A percentile compares a stretch with the other conserved stretches of the same genome.
phyloP scores from a whole-genome alignment of 64 coral and sea anemone genomes.

The Actinia equina region DNA sequence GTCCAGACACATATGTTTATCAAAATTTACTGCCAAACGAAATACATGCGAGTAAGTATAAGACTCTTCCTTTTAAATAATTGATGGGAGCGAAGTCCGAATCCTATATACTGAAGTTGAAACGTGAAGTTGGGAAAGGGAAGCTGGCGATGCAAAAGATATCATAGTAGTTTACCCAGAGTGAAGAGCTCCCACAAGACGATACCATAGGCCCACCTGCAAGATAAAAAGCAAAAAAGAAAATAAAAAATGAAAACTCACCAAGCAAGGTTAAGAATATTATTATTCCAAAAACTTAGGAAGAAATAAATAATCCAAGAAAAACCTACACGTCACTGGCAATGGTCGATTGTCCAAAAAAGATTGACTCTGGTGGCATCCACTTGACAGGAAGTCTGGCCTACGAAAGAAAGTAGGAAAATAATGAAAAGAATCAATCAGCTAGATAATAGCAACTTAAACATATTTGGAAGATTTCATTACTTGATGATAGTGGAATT shows the following conservation, averaged over 20 bases:
- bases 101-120: too few species aligned
- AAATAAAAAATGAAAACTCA: not conserved
- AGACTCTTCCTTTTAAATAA: too few species aligned
- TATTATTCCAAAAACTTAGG: not conserved
- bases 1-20: too few species aligned
- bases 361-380: constrained; percentile 39
- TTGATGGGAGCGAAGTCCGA: too few species aligned
- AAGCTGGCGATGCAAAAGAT: too few species aligned
- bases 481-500: not conserved
- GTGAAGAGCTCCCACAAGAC: constrained; percentile 60
- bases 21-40: too few species aligned
- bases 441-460: not conserved
- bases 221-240: not conserved
- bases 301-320: not conserved
- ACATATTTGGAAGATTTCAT: too few species aligned
- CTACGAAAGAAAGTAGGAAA: not conserved
- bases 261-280: too few species aligned
- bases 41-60: too few species aligned
- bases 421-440: too few species aligned
- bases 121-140: too few species aligned
- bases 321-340: constrained; percentile 31
- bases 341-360: constrained; percentile 18
- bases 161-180: constrained; percentile 8
- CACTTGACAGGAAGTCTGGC: constrained; percentile 36
- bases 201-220: constrained; percentile 59